A percentile compares a stretch with the other conserved stretches of the same genome.
Conservation (phyloP, 2,113 vertebrate species). For the Tetraodon nigroviridis region DNA sequence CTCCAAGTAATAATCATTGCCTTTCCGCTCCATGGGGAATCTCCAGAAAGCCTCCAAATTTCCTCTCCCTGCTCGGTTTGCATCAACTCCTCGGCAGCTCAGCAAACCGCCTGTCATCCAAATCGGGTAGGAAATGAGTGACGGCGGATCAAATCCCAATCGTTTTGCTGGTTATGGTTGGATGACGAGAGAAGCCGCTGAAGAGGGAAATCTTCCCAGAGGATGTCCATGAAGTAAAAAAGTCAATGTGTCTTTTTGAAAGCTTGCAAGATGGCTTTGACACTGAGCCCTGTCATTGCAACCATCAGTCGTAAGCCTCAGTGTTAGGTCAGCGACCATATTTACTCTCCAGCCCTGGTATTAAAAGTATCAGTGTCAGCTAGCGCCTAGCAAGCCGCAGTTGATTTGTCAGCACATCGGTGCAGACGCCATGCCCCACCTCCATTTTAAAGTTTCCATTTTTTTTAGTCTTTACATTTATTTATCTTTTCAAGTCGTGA, state of each 20-base stretch:
- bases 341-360: conserved; percentile 29
- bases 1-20: conserved; percentile 62
- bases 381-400: not conserved
- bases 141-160: conserved; percentile 56
- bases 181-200: conserved; percentile 35
- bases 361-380: conserved; percentile 42
- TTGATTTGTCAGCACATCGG: conserved; percentile 4
- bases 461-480: conserved; percentile 3
- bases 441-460: conserved; percentile 14
- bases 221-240: conserved; percentile 27
- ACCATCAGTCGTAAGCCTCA: conserved; percentile 49
- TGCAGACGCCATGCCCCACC: conserved; percentile 15
- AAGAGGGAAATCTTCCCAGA: conserved; percentile 36
- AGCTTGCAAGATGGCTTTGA: conserved; percentile 59
- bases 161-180: conserved; percentile 40
- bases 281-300: conserved; percentile 59
- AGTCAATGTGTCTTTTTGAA: conserved; percentile 33
- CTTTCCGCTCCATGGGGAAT: conserved; percentile 52
- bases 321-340: conserved; percentile 51
- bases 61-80: conserved; percentile 20
- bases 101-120: conserved; percentile 31
- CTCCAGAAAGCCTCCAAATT: conserved; percentile 22
- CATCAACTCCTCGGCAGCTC: conserved; percentile 33
- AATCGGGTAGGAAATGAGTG: conserved; percentile 49
- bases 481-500: conserved; percentile 1